Percentiles rank a stretch among this genome's conserved stretches.
phyloP scores from a whole-genome alignment of 2,113 vertebrate genomes.

The Rhinopomastus cyanomelas region DNA sequence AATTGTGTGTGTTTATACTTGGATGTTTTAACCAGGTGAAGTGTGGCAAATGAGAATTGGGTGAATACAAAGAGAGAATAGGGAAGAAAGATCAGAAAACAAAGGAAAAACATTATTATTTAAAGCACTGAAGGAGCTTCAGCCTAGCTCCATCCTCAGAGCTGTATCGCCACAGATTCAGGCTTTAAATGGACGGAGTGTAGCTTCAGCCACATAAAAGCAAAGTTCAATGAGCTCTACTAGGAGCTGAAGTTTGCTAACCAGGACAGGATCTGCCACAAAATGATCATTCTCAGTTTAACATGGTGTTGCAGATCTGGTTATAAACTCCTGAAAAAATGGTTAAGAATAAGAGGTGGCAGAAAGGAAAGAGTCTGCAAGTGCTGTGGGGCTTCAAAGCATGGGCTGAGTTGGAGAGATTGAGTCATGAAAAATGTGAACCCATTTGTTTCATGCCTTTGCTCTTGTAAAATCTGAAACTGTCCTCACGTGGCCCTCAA shows the following conservation, averaged over 20 bases:
- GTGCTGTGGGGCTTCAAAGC: not conserved
- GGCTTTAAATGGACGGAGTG: not conserved
- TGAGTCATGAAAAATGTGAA: conserved; percentile 19
- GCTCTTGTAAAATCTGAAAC: conserved; percentile 25
- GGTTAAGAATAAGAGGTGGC: not conserved
- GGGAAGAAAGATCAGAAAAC: not conserved
- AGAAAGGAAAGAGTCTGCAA: not conserved
- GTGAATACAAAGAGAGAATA: not conserved
- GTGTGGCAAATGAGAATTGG: rapidly evolving
- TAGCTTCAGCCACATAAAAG: not conserved
- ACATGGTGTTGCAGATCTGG: not conserved
- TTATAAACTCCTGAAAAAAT: not conserved
- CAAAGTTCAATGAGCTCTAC: not conserved
- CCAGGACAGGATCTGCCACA: not conserved
- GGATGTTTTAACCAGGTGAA: not conserved
- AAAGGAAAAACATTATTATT: not conserved
- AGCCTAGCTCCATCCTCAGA: not conserved
- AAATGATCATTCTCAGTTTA: not conserved
- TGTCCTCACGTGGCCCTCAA: not conserved
- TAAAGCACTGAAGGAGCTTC: not conserved
- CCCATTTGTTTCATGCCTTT: not conserved
- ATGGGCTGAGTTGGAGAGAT: not conserved
- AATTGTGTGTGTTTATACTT: not conserved
- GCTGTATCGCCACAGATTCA: not conserved
- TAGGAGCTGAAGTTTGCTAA: not conserved